Evolutionary conservation across 2,113 vertebrate species (phyloP), one percentile per base, ranked within the genome.

Genomic region (Varanus komodoensis): DNA sequence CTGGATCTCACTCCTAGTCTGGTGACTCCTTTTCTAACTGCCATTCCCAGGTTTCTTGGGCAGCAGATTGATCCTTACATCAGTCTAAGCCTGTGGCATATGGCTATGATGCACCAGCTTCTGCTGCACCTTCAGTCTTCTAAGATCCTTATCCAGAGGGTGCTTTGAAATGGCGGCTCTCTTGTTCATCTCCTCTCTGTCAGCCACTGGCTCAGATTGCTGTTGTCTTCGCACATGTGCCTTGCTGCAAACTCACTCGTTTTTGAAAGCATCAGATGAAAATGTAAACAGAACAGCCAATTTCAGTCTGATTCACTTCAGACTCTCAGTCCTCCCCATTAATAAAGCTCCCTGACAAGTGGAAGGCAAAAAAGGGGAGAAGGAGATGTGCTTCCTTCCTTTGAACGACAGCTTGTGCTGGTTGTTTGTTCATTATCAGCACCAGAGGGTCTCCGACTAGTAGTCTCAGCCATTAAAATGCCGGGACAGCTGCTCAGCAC

Each of bases 361-460:
- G 90, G 73, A 34, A 74, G 44, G 57, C 77, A 89, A n/a, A n/a
- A 34, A 88, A 82, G 29, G 80, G 25, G 32, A 48, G 23, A 85
- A 68, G 77, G 82, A 6, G 19, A 87, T 84, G 64, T 7, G 21
- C 91, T 79, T 89, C 89, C 82, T 87, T 71, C 1, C 71, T 73
- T 87, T 17, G 3, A 86, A 7, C 61, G 85, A 84, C 90, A 93
- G 88, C 86, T 93, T 54, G 23, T 90, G 85, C 80, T 44, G 1
- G 23, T 15, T 84, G 73, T 78, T 1, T 54, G 48, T 71, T 89
- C 54, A 7, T 94, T 14, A 68, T 78, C 44, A n/a, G 4, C 0
- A 25, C 84, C 0, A 17, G 85, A 17, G 73, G 4, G 38, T 52
- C 82, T 52, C 82, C 82, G 64, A 79, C 69, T 87, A 11, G 52